These are phyloP conservation scores for Coryphaenoides rupestris DNA, from an alignment of 2,113 vertebrate species.

Conservation along the genomic window DNA sequence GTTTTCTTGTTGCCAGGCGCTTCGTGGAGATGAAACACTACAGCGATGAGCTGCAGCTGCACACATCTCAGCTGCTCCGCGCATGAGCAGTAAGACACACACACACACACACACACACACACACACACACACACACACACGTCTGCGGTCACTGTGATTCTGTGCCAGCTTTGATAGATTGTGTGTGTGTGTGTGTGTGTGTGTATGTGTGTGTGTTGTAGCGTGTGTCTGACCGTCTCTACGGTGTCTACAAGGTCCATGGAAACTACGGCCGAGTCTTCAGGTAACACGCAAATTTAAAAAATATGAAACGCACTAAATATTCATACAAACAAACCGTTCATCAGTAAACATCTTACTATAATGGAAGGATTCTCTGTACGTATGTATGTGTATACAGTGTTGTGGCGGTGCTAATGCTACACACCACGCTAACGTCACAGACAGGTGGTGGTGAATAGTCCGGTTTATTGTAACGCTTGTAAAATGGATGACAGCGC, in stretches of 20 bases:
- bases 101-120: neutral
- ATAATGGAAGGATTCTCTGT: no score
- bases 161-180: neutral
- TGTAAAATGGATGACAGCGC: no score
- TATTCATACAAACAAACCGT: no score
- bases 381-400: no score
- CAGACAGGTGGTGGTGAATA: no score
- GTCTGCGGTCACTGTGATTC: neutral
- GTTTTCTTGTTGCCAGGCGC: slow-evolving; percentile 65
- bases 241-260: slow-evolving; percentile 96
- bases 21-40: slow-evolving; percentile 90
- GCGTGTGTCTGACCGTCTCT: slow-evolving; percentile 93
- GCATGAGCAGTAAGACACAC: slow-evolving; percentile 82
- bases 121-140: neutral
- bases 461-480: no score
- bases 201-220: slow-evolving; percentile 41
- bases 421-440: no score
- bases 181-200: slow-evolving; percentile 6
- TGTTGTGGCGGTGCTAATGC: no score
- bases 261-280: slow-evolving; percentile 97
- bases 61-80: slow-evolving; percentile 88
- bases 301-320: no score
- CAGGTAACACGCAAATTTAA: slow-evolving; percentile 75
- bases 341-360: no score
- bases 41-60: slow-evolving; percentile 87